These are phyloP conservation scores for Barnardius zonarius DNA, from an alignment of 2,113 vertebrate species.

Conservation along the genomic window DNA sequence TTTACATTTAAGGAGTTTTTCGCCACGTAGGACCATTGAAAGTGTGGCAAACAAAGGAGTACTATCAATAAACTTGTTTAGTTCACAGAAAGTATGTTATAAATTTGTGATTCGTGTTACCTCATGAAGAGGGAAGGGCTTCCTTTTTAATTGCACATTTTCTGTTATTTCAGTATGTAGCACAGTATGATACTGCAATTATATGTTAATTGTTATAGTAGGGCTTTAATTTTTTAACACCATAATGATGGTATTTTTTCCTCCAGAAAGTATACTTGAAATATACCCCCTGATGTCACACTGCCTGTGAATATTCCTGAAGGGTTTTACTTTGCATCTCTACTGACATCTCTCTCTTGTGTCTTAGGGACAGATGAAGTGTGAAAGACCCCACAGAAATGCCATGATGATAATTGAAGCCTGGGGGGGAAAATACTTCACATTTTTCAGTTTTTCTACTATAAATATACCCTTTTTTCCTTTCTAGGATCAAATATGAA, in stretches of 20 bases:
- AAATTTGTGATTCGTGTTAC: not conserved
- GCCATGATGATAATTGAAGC: not conserved
- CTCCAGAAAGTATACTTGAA: not conserved
- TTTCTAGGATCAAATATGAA: not conserved
- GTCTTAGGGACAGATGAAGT: not conserved
- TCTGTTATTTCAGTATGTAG: not conserved
- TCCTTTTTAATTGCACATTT: not conserved
- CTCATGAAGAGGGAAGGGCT: not conserved
- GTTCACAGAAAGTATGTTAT: not conserved
- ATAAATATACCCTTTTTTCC: not conserved
- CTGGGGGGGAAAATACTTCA: not conserved
- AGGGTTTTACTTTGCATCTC: not conserved
- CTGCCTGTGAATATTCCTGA: not conserved
- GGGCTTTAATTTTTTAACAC: constrained; percentile 33
- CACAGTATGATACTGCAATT: not conserved
- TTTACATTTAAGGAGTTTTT: constrained; percentile 29
- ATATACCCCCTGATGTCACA: not conserved
- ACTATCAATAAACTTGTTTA: not conserved
- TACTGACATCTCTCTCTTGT: not conserved
- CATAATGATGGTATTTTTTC: not conserved
- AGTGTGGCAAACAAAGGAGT: not conserved
- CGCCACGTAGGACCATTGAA: not conserved
- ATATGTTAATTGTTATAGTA: not conserved
- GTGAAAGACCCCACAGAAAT: constrained; percentile 2
- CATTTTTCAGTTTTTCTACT: not conserved